Conservation (phyloP, 2,888 invertebrate genomes). For the Dugesia japonica region DNA sequence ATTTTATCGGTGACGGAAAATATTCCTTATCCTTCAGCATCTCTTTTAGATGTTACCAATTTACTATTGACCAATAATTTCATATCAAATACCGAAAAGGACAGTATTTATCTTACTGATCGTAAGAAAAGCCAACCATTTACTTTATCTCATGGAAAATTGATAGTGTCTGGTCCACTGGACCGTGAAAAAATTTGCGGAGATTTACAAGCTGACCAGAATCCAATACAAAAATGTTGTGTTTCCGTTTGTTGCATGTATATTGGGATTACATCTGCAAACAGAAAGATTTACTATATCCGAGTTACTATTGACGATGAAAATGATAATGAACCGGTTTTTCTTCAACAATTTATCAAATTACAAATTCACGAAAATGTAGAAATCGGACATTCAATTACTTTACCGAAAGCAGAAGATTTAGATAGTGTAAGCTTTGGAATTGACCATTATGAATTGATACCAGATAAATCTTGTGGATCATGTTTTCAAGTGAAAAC, state of each 20-base stretch:
- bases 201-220: not conserved
- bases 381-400: not conserved
- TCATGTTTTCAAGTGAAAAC: not conserved
- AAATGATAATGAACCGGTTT: constrained; percentile 7
- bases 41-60: not conserved
- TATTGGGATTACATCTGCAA: not conserved
- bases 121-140: not conserved
- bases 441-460: not conserved
- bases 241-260: not conserved
- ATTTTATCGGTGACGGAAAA: not conserved
- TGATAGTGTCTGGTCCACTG: not conserved
- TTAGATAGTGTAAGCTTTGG: not conserved
- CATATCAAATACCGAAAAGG: not conserved
- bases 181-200: constrained; percentile 2
- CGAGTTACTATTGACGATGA: not conserved
- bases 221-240: not conserved
- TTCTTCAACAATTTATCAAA: not conserved
- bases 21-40: not conserved
- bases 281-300: not conserved
- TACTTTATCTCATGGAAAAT: not conserved
- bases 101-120: not conserved
- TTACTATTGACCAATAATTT: not conserved
- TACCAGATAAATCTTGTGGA: not conserved
- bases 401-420: not conserved
- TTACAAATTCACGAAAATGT: not conserved